These are phyloP conservation scores for Megastigmus dorsalis DNA, from an alignment of 2,888 invertebrate genomes.

Conservation along the genomic window DNA sequence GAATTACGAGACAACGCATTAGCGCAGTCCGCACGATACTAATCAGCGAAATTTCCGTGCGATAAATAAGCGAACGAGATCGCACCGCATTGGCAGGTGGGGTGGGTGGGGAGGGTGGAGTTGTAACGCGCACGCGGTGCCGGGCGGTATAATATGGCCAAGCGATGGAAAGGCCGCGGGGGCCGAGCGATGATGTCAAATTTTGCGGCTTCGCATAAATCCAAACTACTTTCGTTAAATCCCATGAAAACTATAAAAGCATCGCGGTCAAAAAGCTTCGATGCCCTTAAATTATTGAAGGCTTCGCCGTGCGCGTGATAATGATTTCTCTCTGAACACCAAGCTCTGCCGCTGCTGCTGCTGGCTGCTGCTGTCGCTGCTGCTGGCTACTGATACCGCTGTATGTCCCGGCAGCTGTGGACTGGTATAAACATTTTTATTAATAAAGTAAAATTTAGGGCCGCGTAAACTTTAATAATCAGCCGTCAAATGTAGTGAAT, in stretches of 20 bases:
- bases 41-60: slow-evolving; percentile 74
- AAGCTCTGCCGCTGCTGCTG: not conserved
- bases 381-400: too few relatives aligned
- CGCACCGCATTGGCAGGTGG: slow-evolving; percentile 66
- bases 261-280: slow-evolving; percentile 24
- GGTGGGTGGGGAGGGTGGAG: slow-evolving; percentile 54
- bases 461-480: slow-evolving; percentile 41
- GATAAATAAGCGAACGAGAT: slow-evolving; percentile 72
- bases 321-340: slow-evolving; percentile 31
- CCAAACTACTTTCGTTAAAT: slow-evolving; percentile 54
- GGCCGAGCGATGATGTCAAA: slow-evolving; percentile 47
- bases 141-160: slow-evolving; percentile 39
- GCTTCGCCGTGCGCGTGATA: slow-evolving; percentile 19
- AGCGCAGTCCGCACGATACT: slow-evolving; percentile 74
- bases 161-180: slow-evolving; percentile 17
- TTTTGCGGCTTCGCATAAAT: slow-evolving; percentile 54
- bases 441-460: slow-evolving; percentile 47
- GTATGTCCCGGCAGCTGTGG: too few relatives aligned
- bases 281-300: slow-evolving; percentile 38
- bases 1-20: slow-evolving; percentile 74
- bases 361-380: too few relatives aligned
- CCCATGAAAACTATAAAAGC: slow-evolving; percentile 50
- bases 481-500: not conserved
- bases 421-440: slow-evolving; percentile 48
- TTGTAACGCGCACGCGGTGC: slow-evolving; percentile 59